Evolutionary conservation across 2,113 vertebrate species (phyloP).

Genomic region (Glareola pratincola): DNA sequence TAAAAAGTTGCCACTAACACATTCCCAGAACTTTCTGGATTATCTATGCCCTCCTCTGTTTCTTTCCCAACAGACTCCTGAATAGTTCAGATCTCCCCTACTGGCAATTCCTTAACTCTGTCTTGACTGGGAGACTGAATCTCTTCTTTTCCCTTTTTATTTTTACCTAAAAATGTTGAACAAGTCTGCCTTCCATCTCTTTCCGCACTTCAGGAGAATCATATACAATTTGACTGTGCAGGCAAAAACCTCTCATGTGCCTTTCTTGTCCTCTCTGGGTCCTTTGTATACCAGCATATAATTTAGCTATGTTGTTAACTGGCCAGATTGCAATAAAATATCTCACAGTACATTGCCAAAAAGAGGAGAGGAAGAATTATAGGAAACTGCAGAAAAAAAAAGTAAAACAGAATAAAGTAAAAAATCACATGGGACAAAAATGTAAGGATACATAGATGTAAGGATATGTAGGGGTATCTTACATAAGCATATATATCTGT

Average conservation of each 20-base stretch:
- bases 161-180: not conserved
- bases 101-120: not conserved
- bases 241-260: not conserved
- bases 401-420: not conserved
- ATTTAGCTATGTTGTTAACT: not conserved
- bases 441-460: not conserved
- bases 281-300: not conserved
- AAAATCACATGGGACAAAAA: not conserved
- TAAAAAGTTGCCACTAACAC: not conserved
- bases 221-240: not conserved
- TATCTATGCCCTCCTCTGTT: not conserved
- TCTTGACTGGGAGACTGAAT: not conserved
- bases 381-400: not conserved
- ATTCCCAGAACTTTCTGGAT: constrained; percentile 23
- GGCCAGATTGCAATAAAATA: not conserved
- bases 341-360: not conserved
- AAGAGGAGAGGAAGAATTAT: not conserved
- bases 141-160: not conserved
- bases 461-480: not conserved
- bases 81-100: not conserved
- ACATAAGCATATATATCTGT: not conserved
- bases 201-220: not conserved
- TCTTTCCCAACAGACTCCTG: not conserved
- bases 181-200: not conserved
- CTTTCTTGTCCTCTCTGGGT: not conserved